Base-by-base conservation (phyloP, 2,888 invertebrate species). In the Omphaloscelis lunosa region DNA sequence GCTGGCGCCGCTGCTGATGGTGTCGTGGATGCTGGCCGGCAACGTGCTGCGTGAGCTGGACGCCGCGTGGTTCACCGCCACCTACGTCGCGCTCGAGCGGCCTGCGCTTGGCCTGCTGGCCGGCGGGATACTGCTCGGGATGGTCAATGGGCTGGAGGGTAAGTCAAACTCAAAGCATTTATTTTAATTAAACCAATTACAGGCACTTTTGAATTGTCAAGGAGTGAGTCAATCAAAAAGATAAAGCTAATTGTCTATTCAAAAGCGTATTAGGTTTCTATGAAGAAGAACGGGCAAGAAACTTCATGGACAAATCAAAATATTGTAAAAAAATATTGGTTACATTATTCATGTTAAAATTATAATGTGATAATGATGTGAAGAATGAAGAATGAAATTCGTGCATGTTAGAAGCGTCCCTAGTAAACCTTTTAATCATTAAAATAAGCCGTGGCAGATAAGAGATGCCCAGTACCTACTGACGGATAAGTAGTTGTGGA, bases 41-140 rank as follows among this genome's bases (percentile, higher is more conserved):
- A 86, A 86, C 86, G 85, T 87, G 82, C 63, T 92, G 75, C 89
- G 89, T 51, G 80, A 84, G 69, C 62, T 68, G 45, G 72, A 78
- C 23, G 85, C 89, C n/a, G 84, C 86, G 1, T 69, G 76, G 71
- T 79, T 86, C 72, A 72, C 89, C n/a, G 89, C 93, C 7, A 62
- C 86, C 17, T 92, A 92, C 86, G 91, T 90, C 7, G 93, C 93
- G 20, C 71, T 94, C 20, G 94, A 95, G 86, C 86, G 93, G 20
- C 93, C 94, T 0, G 83, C 92, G 72, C 89, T 93, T 77, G 79
- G 89, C 69, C 4, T 90, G 29, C 81, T 89, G 29, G 83, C 76
- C 9, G 86, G 72, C 0, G 53, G 78, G 0, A 1, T 68, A 0
- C 29, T 89, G 27, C 71, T 89, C 56, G 87, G 87, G 20, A 79